Base-by-base conservation (phyloP, 2,888 invertebrate species). In the Brenthis hecate region DNA sequence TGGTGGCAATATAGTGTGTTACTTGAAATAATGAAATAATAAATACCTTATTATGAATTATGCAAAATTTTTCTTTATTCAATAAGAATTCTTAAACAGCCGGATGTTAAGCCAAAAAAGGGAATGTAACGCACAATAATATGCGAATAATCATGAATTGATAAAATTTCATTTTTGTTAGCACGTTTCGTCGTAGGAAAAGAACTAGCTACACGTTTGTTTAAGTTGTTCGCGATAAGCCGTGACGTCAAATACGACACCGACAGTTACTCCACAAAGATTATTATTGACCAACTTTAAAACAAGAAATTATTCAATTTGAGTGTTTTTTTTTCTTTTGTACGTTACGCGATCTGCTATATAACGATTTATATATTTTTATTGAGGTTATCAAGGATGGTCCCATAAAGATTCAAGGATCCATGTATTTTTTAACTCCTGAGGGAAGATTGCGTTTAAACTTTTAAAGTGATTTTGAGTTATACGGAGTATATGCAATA, bases 211-310 rank as follows among this genome's bases (percentile, higher is more conserved):
- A 53, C 58, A 68, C 61, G 61, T 65, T 65, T 67, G 63, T 55
- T 67, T 56, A 55, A 67, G 67, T 55, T 51, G 47, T 47, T 60
- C 53, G 57, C 60, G 70, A 70, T 71, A 68, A 71, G 64, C 43
- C 28, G 62, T 71, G 70, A 71, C 70, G 70, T 71, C 65, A 65
- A 53, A 23, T 56, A 61, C 43, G 13, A 53, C 53, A 50, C 51
- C 36, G 16, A 32, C 50, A 50, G 60, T 16, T 19, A 36, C 36
- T 13, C 53, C 36, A 60, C 50, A 50, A 5, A 50, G 58, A 50
- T 60, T 60, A 28, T 28, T 48, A 23, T 58, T 58, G 23, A 60
- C 28, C 19, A 13, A 23, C 28, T 60, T 60, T n/a, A 60, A 60
- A 23, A 28, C 23, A 50, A 60, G 28, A 13, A 50, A 43, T 11